Conservation (phyloP, 2,797 vertebrate species). For the Danio choprae region DNA sequence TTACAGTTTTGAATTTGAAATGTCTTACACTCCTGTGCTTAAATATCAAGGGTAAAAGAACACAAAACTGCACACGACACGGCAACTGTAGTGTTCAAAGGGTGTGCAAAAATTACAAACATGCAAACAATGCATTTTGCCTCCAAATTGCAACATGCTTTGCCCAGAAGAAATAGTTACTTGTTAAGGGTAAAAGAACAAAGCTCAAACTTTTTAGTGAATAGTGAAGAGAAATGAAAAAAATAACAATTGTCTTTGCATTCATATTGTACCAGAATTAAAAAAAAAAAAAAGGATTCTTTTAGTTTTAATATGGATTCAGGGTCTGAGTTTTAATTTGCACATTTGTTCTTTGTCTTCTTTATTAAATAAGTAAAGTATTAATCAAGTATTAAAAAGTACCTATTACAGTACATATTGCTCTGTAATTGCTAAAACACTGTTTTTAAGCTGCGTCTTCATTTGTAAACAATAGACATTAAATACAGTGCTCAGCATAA, state of each 20-base stretch:
- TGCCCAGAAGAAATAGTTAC: not conserved
- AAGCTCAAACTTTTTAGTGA: not conserved
- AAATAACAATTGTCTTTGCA: not conserved
- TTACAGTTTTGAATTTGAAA: not conserved
- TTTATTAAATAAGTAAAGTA: too few species aligned
- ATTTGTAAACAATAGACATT: not conserved
- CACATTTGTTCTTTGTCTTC: too few species aligned
- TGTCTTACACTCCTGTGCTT: not conserved
- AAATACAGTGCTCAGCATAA: not conserved
- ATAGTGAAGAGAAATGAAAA: not conserved
- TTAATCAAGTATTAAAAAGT: too few species aligned
- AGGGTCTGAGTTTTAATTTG: too few species aligned
- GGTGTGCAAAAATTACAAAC: not conserved
- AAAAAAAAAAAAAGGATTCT: not conserved
- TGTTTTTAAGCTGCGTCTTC: not conserved
- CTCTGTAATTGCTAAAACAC: not conserved
- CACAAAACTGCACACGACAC: not conserved
- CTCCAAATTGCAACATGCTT: slow-evolving; percentile 6
- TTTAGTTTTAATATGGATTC: too few species aligned
- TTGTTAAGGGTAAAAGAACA: slow-evolving; percentile 1
- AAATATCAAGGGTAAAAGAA: slow-evolving; percentile 6
- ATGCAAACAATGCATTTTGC: not conserved
- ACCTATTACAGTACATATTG: too few species aligned
- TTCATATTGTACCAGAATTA: not conserved
- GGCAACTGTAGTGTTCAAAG: not conserved